phyloP scores from a whole-genome alignment of 2,888 invertebrate genomes.

The Cheilosia impressa region DNA sequence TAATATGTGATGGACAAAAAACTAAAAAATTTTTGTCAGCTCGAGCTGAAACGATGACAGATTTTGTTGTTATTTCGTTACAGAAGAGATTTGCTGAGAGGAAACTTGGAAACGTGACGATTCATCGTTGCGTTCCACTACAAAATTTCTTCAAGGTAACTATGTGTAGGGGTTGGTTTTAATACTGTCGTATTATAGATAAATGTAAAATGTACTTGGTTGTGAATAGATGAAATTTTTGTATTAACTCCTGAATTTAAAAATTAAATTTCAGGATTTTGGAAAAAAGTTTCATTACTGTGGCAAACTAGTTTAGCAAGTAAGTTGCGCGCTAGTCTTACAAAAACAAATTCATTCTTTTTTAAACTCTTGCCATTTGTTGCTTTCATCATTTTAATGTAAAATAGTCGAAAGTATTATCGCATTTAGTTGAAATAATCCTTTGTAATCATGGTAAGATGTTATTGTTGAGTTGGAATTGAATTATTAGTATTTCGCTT shows the following conservation, averaged over 20 bases:
- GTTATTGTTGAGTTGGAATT: background rate
- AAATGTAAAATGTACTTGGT: constrained; percentile 37
- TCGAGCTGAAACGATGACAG: constrained; percentile 70
- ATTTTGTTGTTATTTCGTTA: constrained; percentile 74
- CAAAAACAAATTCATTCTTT: constrained; percentile 6
- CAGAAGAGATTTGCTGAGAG: constrained; percentile 76
- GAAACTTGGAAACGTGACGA: constrained; percentile 74
- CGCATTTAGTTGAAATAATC: background rate
- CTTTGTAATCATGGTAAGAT: constrained; percentile 13
- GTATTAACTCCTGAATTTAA: constrained; percentile 47
- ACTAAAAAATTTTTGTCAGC: constrained; percentile 29
- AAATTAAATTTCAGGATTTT: constrained; percentile 70
- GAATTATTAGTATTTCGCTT: too few relatives aligned
- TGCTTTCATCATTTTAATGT: constrained; percentile 36
- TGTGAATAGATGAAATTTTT: constrained; percentile 25
- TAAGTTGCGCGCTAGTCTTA: constrained; percentile 69
- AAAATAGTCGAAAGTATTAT: constrained; percentile 2
- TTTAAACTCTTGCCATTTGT: constrained; percentile 25
- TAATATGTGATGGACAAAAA: constrained; percentile 39
- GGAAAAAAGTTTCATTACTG: constrained; percentile 69
- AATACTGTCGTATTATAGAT: constrained; percentile 29
- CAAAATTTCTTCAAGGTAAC: constrained; percentile 75
- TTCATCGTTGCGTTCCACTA: constrained; percentile 75
- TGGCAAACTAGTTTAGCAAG: constrained; percentile 74
- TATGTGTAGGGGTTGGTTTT: constrained; percentile 65